These are phyloP conservation scores for Parnassius mnemosyne DNA, from an alignment of 2,888 invertebrate species.

Conservation along the genomic window DNA sequence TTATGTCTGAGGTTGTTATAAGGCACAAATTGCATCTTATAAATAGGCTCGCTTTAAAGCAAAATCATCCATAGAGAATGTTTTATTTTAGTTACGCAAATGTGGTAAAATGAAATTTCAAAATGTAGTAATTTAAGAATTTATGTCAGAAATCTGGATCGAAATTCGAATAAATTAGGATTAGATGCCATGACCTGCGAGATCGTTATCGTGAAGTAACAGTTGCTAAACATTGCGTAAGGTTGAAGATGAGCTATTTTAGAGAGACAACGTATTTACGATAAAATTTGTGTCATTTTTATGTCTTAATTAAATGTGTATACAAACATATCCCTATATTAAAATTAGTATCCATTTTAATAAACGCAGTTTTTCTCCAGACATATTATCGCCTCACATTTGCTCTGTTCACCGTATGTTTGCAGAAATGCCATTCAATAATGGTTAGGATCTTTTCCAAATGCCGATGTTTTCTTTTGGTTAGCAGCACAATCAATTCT, in stretches of 20 bases:
- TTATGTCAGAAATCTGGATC: slow-evolving; percentile 19
- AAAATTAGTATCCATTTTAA: too few relatives aligned
- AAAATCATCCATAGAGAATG: slow-evolving; percentile 32
- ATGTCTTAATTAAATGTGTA: too few relatives aligned
- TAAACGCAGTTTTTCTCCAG: too few relatives aligned
- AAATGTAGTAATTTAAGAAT: slow-evolving; percentile 2
- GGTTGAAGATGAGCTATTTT: background rate
- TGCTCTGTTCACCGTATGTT: too few relatives aligned
- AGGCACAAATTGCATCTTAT: slow-evolving; percentile 35
- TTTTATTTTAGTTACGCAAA: slow-evolving; percentile 1
- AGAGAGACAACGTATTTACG: too few relatives aligned
- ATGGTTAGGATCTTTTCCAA: too few relatives aligned
- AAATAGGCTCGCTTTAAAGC: slow-evolving; percentile 30
- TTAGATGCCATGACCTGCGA: slow-evolving; percentile 1
- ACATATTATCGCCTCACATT: too few relatives aligned
- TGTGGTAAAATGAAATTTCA: background rate
- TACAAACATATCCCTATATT: too few relatives aligned
- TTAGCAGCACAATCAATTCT: too few relatives aligned
- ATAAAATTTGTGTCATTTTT: too few relatives aligned
- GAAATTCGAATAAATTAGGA: slow-evolving; percentile 23
- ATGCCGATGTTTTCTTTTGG: too few relatives aligned
- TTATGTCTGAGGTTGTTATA: slow-evolving; percentile 40
- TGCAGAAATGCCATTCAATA: too few relatives aligned
- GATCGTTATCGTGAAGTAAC: slow-evolving; percentile 4
- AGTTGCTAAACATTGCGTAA: slow-evolving; percentile 3